Base-by-base conservation (phyloP, 2,797 vertebrate genomes). In the Oreortyx pictus region DNA sequence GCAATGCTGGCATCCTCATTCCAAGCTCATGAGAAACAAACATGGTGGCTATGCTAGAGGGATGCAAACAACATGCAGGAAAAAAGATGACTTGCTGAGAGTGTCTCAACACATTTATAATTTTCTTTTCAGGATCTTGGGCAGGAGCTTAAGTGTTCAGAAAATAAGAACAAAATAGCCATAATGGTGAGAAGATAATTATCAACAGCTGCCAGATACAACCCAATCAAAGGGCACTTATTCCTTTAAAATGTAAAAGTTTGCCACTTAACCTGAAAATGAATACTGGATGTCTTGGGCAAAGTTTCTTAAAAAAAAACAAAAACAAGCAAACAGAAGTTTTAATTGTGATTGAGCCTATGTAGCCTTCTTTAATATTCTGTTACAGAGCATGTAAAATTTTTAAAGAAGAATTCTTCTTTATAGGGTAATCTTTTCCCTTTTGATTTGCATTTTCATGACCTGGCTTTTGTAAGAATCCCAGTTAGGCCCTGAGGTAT, bases 241-340 rank as follows among this genome's bases (percentile, higher is more conserved):
- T 70, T 95, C 75, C 52, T 93, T 94, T 83, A 82, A 93, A 68
- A 94, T 81, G 84, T 95, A 54, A 90, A 91, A 89, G 56, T 86
- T 93, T 94, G 81, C 57, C 91, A 33, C 93, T 85, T 86, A 92
- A 75, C 84, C 73, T 12, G 27, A 94, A 96, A 97, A 94, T 95
- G 67, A 91, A 77, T 93, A 97, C 94, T 91, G 35, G 82, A 80
- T 93, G 57, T 80, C 86, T 96, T 88, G 70, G 96, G 80, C 52
- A 79, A 93, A 60, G 75, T 44, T 91, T 90, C 70, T 82, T 96
- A 96, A 94, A 94, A 92, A 83, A 95, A 96, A 96, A 87, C 71
- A 94, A 41, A 11, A 41, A 41, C 39, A 41, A 41, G 14, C 37
- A 41, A 41, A 41, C 87, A 93, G 9, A 92, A 74, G 50, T 95